Conservation (phyloP, 2,113 vertebrate species). For the Ophthalmolycus amberensis region DNA sequence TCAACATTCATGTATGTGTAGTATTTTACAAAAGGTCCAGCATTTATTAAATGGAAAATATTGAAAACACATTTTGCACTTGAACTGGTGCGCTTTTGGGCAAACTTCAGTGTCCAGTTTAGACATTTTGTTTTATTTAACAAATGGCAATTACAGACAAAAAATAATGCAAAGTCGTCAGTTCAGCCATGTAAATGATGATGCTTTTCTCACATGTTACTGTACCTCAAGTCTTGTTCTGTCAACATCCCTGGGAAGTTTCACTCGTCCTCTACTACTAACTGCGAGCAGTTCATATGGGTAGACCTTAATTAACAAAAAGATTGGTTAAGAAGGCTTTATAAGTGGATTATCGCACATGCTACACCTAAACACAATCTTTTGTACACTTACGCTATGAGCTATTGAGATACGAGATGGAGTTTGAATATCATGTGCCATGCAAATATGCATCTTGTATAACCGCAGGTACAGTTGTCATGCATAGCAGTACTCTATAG, state of each 20-base stretch:
- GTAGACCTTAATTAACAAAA: conserved; percentile 88
- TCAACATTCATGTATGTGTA: not conserved
- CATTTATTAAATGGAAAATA: conserved; percentile 1
- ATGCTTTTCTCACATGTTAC: not conserved
- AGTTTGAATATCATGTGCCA: conserved; percentile 14
- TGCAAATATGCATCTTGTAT: conserved; percentile 9
- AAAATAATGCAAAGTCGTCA: not conserved
- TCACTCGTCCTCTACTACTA: conserved; percentile 91
- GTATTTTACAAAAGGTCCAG: not conserved
- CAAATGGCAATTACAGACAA: not conserved
- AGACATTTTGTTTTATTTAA: not conserved
- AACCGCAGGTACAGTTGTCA: not conserved
- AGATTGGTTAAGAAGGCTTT: conserved; percentile 59
- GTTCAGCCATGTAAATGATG: not conserved
- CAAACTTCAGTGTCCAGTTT: not conserved
- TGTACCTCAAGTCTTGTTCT: conserved; percentile 95
- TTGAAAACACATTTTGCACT: not conserved
- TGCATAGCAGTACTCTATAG: not conserved
- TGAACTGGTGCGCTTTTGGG: not conserved
- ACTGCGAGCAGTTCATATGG: conserved; percentile 95
- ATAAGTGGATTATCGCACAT: conserved; percentile 42
- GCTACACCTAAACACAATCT: not conserved
- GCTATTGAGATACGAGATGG: not conserved
- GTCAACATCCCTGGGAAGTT: conserved; percentile 94
- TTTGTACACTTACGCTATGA: conserved; percentile 10